Evolutionary conservation across 2,888 invertebrate species (phyloP), one percentile per base, ranked within the genome.

Genomic region (Drosophila tanythrix): DNA sequence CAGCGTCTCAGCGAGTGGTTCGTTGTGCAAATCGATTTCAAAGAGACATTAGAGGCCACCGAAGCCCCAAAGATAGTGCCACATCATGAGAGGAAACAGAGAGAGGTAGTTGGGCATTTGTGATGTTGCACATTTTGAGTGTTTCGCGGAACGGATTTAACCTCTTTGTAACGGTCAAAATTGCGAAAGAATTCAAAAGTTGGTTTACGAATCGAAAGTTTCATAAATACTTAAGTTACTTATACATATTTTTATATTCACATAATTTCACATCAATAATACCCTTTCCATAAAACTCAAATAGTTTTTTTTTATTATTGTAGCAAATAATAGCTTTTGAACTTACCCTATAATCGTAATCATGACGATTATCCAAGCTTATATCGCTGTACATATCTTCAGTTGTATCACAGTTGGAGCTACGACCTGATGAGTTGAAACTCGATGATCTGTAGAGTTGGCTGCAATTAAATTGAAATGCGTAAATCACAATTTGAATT

Each of bases 351-450:
- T 98, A 97, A 94, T 97, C 98, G 91, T 98, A 96, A 94, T 98
- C 98, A 94, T 97, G 96, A 69, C 98, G 97, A 94, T 98, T 98
- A 93, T 98, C 98, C 83, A 98, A 94, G 83, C 97, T 97, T 66
- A 97, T 97, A 94, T 98, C 98, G 82, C 98, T 98, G 94, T 97
- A 98, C 96, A 98, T 97, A 94, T 98, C 98, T 95, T 98, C 98
- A 67, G 97, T 97, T 91, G 97, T 97, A 94, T 98, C 97, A 93
- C 97, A 97, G 92, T 96, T 97, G 85, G 98, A 98, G 92, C 97
- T 97, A 93, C 97, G 96, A 82, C 98, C 97, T 71, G 97, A 97
- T 89, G 97, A 97, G 94, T 97, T 97, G 94, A 98, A 98, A 94
- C 97, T 97, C 92, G 97, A 97, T 93, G 97, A 97, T 93, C 98